Conservation (phyloP, 2,888 invertebrate species). For the Icerya purchasi region DNA sequence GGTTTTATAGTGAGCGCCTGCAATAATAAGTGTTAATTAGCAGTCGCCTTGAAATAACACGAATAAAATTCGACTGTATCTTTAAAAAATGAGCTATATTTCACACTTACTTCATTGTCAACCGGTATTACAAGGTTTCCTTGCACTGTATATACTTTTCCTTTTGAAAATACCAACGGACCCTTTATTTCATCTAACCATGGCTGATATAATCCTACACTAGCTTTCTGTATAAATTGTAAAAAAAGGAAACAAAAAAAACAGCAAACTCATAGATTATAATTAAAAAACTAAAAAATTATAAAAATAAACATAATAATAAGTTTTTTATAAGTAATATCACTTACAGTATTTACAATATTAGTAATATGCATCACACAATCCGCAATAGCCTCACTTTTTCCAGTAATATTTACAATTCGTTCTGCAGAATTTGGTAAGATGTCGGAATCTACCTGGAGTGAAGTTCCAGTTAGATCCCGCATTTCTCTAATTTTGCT, state of each 20-base stretch:
- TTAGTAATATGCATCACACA: constrained; percentile 81
- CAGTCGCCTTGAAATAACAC: too few relatives aligned
- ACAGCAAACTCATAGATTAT: too few relatives aligned
- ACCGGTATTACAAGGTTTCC: constrained; percentile 60
- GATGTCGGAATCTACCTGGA: constrained; percentile 96
- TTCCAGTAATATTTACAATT: constrained; percentile 93
- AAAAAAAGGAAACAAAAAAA: too few relatives aligned
- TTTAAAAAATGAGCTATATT: too few relatives aligned
- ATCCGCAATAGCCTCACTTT: constrained; percentile 92
- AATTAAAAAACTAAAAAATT: neutral
- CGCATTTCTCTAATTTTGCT: constrained; percentile 99
- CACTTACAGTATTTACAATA: neutral
- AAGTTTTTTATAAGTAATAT: too few relatives aligned
- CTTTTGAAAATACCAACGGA: constrained; percentile 84
- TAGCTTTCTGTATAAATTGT: neutral
- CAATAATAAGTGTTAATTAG: too few relatives aligned
- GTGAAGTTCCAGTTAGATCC: constrained; percentile 80
- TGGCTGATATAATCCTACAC: constrained; percentile 51
- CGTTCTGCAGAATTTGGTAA: constrained; percentile 96
- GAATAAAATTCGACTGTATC: too few relatives aligned
- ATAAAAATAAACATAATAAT: neutral
- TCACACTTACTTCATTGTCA: constrained; percentile 67
- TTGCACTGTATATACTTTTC: constrained; percentile 90
- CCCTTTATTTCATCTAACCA: constrained; percentile 72
- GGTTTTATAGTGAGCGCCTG: too few relatives aligned